phyloP scores from a whole-genome alignment of 2,797 vertebrate species.

The Champsocephalus gunnari region DNA sequence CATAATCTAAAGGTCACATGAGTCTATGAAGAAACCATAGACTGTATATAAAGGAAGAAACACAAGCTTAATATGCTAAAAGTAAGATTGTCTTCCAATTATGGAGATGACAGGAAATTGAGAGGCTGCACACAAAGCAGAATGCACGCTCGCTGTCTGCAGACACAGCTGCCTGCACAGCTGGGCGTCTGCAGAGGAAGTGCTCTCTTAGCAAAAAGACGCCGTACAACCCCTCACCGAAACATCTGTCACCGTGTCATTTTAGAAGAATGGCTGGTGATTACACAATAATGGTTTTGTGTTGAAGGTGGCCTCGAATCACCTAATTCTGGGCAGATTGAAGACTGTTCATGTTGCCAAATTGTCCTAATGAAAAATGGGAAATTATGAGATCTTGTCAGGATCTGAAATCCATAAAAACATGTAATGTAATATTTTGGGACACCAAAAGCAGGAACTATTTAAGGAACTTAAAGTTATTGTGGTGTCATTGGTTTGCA shows the following conservation, averaged over 20 bases:
- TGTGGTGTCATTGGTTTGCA: neutral
- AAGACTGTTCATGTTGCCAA: conserved; percentile 9
- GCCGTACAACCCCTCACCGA: conserved; percentile 50
- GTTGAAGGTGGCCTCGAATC: conserved; percentile 43
- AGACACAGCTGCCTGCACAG: conserved; percentile 73
- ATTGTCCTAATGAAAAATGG: conserved; percentile 22
- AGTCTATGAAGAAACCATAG: conserved; percentile 4
- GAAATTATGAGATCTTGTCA: conserved; percentile 23
- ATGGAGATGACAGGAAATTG: conserved; percentile 46
- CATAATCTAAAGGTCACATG: conserved; percentile 25
- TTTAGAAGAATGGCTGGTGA: conserved; percentile 72
- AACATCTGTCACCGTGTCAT: conserved; percentile 75
- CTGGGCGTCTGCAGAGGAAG: conserved; percentile 67
- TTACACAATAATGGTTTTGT: conserved; percentile 69
- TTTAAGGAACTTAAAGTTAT: neutral
- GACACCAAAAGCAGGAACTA: neutral
- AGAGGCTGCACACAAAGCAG: conserved; percentile 61
- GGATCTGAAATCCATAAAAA: conserved; percentile 7
- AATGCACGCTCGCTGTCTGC: conserved; percentile 58
- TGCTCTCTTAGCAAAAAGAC: conserved; percentile 57
- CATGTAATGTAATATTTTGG: neutral
- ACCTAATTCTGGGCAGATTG: conserved; percentile 33
- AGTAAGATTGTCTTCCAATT: conserved; percentile 37
- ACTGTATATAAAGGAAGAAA: neutral
- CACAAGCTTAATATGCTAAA: conserved; percentile 32